Evolutionary conservation across 2,113 vertebrate species (phyloP).

Genomic region (Xiphias gladius): DNA sequence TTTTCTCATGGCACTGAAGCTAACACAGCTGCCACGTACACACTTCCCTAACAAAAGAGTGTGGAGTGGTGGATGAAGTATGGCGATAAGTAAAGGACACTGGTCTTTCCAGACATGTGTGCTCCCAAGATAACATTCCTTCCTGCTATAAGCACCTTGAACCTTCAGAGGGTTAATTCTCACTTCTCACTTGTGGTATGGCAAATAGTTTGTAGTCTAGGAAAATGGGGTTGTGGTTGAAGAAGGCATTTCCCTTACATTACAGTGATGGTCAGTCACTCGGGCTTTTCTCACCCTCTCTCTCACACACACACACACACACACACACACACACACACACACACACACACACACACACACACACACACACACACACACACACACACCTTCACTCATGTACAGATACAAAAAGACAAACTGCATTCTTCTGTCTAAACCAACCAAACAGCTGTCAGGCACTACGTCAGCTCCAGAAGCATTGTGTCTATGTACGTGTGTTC

Average conservation of each 20-base stretch:
- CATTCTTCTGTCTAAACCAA: constrained; percentile 70
- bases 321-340: constrained; percentile 9
- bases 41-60: constrained; percentile 18
- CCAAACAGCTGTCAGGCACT: constrained; percentile 80
- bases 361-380: constrained; percentile 10
- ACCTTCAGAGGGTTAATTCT: constrained; percentile 54
- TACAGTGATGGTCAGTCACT: constrained; percentile 64
- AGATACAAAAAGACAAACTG: constrained; percentile 41
- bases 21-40: constrained; percentile 35
- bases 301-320: constrained; percentile 21
- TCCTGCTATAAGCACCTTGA: constrained; percentile 42
- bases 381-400: constrained; percentile 11
- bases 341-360: constrained; percentile 20
- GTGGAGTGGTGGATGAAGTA: constrained; percentile 31
- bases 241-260: constrained; percentile 76
- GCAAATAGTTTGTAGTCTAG: constrained; percentile 58
- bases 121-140: constrained; percentile 66
- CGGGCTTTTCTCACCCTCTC: constrained; percentile 15
- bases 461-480: constrained; percentile 76
- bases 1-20: constrained; percentile 26
- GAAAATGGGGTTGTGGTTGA: constrained; percentile 73
- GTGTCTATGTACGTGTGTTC: constrained; percentile 37
- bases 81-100: constrained; percentile 42
- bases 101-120: constrained; percentile 60
- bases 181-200: constrained; percentile 60